Evolutionary conservation across 2,113 vertebrate species (phyloP), one percentile per base, ranked within the genome.

Genomic region (Mobula hypostoma): DNA sequence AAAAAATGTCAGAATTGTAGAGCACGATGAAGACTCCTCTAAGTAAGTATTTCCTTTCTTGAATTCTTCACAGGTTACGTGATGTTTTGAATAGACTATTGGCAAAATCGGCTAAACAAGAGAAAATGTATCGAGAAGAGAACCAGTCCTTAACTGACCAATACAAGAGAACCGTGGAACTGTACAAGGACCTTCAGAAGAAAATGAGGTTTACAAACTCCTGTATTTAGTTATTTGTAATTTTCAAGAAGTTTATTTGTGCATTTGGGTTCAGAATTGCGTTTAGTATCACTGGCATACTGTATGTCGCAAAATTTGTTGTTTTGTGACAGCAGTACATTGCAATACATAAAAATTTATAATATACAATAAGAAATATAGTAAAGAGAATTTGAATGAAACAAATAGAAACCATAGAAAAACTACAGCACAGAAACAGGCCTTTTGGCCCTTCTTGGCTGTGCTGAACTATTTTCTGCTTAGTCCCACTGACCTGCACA

Each of bases 161-260:
- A 87, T 96, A 97, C 61, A 95, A 96, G 94, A 96, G 95, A 15
- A 95, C 95, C 0, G 85, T 94, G n/a, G 91, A 94, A 36, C 97
- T 98, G 48, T 97, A 96, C 95, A 96, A 97, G 95, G 95, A 97
- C 27, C 58, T 97, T 40, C 96, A 98, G 95, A 97, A 95, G 95
- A 97, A 97, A 94, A 96, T 96, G 94, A 97, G 97, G 98, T 98
- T 93, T 68, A 27, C 9, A 24, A 87, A 74, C 48, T 76, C n/a
- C 36, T 74, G 72, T 24, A 74, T 21, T 74, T 74, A 74, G 5
- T 74, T 74, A 3, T 74, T 40, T 92, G 90, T 88, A n/a, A 9
- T 63, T 32, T 19, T 90, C 29, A 90, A n/a, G n/a, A 68, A 32
- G 5, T 5, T 7, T 66, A 66, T 29, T 66, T 48, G 48, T 48